Evolutionary conservation across 2,888 invertebrate species (phyloP).

Genomic region (Sinohyriopsis cumingii): DNA sequence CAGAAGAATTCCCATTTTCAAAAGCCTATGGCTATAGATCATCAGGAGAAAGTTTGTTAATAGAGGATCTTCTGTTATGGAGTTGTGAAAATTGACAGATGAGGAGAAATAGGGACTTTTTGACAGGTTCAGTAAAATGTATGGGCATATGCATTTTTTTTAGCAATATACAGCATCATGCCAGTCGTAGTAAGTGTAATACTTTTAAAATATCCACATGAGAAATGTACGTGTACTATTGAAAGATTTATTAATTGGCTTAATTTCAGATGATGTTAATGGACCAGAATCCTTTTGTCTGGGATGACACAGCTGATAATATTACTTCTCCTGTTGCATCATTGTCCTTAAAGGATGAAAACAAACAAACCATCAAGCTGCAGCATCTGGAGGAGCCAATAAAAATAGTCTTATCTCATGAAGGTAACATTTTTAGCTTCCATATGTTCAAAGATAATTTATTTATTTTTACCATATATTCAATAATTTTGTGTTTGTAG

Average conservation of each 20-base stretch:
- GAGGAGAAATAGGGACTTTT: too few relatives aligned
- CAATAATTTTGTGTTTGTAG: too few relatives aligned
- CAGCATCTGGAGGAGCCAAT: conserved; percentile 22
- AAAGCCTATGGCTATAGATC: too few relatives aligned
- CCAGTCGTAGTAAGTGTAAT: too few relatives aligned
- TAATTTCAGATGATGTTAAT: conserved; percentile 30
- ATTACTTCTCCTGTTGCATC: conserved; percentile 39
- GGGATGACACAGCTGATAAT: conserved; percentile 25
- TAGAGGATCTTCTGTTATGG: too few relatives aligned
- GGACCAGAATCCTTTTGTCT: conserved; percentile 39
- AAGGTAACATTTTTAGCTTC: conserved; percentile 11
- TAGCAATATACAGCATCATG: too few relatives aligned
- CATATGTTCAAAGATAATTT: not conserved
- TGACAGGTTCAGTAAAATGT: too few relatives aligned
- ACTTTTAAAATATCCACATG: too few relatives aligned
- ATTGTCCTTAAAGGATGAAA: conserved; percentile 18
- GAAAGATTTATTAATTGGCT: not conserved
- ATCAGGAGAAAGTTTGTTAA: too few relatives aligned
- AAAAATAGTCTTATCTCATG: conserved; percentile 9
- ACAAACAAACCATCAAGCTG: conserved; percentile 17
- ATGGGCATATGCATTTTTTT: too few relatives aligned
- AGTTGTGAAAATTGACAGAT: too few relatives aligned
- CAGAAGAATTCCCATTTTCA: too few relatives aligned
- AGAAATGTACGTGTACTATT: not conserved
- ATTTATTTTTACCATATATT: not conserved